A percentile compares a stretch with the other conserved stretches of the same genome.
Conservation (phyloP, 1,140 invertebrate genomes). For the Octopus bimaculoides region DNA sequence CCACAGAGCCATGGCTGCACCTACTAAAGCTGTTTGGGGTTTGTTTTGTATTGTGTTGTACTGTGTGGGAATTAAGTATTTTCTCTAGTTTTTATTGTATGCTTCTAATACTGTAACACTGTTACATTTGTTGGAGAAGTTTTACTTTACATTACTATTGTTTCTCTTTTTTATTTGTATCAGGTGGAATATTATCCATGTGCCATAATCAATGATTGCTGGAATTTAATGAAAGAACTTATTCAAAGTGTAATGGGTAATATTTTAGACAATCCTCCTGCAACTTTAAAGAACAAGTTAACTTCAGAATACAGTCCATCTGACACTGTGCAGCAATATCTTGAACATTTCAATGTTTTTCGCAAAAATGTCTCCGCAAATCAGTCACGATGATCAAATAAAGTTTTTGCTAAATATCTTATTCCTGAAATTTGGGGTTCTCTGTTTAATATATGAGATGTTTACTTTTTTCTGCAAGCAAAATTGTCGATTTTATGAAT, state of each 20-base stretch:
- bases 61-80: not conserved
- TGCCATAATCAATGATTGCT: slow-evolving; percentile 80
- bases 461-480: too few relatives aligned
- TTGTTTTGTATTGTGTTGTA: slow-evolving; percentile 2
- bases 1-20: too few relatives aligned
- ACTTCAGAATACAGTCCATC: slow-evolving; percentile 77
- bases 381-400: slow-evolving; percentile 12
- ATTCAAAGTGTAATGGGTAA: slow-evolving; percentile 86
- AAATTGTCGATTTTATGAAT: too few relatives aligned
- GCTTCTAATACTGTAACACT: not conserved
- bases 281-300: slow-evolving; percentile 68
- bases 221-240: slow-evolving; percentile 89
- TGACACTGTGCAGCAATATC: slow-evolving; percentile 91
- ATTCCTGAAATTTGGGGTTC: too few relatives aligned
- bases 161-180: slow-evolving; percentile 32
- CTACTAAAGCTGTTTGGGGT: not conserved
- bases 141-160: not conserved
- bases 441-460: too few relatives aligned
- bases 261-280: slow-evolving; percentile 58
- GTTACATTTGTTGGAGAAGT: not conserved
- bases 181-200: slow-evolving; percentile 91
- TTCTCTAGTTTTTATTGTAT: too few relatives aligned
- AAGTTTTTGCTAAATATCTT: too few relatives aligned
- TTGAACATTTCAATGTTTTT: slow-evolving; percentile 90
- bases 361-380: slow-evolving; percentile 66